Evolutionary conservation across 2,888 invertebrate genomes (phyloP).

Genomic region (Tipula helvola): DNA sequence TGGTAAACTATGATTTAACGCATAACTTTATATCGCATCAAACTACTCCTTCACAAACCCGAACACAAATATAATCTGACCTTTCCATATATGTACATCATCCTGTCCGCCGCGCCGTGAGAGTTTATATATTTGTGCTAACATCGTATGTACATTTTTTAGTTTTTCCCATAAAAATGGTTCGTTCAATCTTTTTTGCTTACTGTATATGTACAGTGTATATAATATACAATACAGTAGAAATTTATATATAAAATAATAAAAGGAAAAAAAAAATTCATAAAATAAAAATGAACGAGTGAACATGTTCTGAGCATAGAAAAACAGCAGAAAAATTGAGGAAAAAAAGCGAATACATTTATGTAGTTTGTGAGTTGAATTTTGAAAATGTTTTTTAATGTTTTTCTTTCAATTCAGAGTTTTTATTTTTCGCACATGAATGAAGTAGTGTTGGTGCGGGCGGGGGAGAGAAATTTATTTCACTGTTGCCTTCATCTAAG

Average conservation of each 20-base stretch:
- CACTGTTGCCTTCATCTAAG: background rate
- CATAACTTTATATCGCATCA: background rate
- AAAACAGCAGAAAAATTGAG: background rate
- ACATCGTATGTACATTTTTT: background rate
- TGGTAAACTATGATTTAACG: background rate
- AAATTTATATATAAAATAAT: background rate
- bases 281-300: background rate
- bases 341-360: background rate
- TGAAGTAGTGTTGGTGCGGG: background rate
- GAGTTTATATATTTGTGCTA: background rate
- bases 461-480: background rate
- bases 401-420: conserved; percentile 4
- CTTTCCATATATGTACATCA: background rate
- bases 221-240: background rate
- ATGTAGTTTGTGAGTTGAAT: background rate
- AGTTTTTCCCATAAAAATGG: background rate
- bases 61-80: background rate
- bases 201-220: background rate
- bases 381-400: conserved; percentile 4
- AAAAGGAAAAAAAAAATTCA: background rate
- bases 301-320: background rate
- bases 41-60: background rate
- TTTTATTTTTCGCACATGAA: background rate
- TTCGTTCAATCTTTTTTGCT: background rate
- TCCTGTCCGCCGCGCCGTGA: background rate